Conservation (phyloP, 2,888 invertebrate species). For the Noctua janthina region DNA sequence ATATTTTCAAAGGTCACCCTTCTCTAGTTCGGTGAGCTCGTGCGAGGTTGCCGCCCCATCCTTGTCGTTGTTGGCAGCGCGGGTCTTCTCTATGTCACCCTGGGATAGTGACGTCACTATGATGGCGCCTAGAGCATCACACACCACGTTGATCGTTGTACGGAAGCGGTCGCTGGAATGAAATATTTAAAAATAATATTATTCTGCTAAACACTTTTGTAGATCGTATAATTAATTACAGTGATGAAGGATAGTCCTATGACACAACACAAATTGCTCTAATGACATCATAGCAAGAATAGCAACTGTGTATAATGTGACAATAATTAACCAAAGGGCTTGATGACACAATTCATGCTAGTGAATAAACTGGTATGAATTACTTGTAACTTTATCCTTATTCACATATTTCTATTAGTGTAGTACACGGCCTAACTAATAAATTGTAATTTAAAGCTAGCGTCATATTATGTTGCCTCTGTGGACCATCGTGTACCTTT, state of each 20-base stretch:
- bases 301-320: neutral
- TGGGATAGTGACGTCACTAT: conserved; percentile 96
- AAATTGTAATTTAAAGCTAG: neutral
- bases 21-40: conserved; percentile 92
- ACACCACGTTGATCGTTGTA: conserved; percentile 98
- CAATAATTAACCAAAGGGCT: conserved; percentile 16
- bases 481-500: neutral
- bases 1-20: conserved; percentile 81
- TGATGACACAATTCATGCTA: conserved; percentile 13
- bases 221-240: neutral
- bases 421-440: neutral
- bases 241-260: neutral
- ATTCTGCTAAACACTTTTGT: neutral
- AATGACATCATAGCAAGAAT: neutral
- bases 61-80: conserved; percentile 83
- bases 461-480: neutral
- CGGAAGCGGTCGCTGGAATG: conserved; percentile 95
- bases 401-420: neutral
- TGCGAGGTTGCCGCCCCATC: conserved; percentile 90
- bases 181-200: neutral
- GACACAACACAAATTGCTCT: neutral
- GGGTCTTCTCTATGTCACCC: conserved; percentile 91
- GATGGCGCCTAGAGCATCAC: conserved; percentile 98
- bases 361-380: conserved; percentile 17
- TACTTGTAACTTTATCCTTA: conserved; percentile 31